These are phyloP conservation scores for Philereme vetulata DNA, from an alignment of 2,888 invertebrate species.

Conservation along the genomic window DNA sequence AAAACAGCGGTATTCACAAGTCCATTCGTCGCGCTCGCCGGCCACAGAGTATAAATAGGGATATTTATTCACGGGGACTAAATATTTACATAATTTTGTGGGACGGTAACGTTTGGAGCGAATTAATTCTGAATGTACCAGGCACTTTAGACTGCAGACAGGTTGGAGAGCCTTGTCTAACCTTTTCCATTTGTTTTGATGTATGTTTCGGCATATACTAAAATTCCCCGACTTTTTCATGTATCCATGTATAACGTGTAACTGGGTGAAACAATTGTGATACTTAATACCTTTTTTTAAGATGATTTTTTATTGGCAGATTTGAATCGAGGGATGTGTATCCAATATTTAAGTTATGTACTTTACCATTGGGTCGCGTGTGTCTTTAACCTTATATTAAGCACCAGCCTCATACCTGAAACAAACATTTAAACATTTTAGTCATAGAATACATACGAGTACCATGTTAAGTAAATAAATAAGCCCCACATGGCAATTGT, in stretches of 20 bases:
- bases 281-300: too few relatives aligned
- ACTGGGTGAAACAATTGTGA: too few relatives aligned
- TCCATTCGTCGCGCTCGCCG: conserved; percentile 19
- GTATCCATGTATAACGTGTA: too few relatives aligned
- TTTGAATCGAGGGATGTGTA: too few relatives aligned
- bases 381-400: conserved; percentile 4
- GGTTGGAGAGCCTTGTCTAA: too few relatives aligned
- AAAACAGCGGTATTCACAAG: background rate
- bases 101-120: conserved; percentile 16
- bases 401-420: conserved; percentile 22
- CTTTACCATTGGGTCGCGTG: background rate
- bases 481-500: too few relatives aligned
- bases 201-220: too few relatives aligned
- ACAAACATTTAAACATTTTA: conserved; percentile 23
- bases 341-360: too few relatives aligned
- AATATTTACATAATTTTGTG: conserved; percentile 27
- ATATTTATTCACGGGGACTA: conserved; percentile 16
- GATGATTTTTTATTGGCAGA: too few relatives aligned
- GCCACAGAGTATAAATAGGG: conserved; percentile 8
- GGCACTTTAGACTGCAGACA: background rate
- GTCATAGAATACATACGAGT: background rate
- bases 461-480: background rate
- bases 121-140: conserved; percentile 14
- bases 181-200: too few relatives aligned
- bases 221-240: too few relatives aligned